A percentile compares a stretch with the other conserved stretches of the same genome.
Conservation (phyloP, 1,140 invertebrate species). For the Zaprionus capensis region DNA sequence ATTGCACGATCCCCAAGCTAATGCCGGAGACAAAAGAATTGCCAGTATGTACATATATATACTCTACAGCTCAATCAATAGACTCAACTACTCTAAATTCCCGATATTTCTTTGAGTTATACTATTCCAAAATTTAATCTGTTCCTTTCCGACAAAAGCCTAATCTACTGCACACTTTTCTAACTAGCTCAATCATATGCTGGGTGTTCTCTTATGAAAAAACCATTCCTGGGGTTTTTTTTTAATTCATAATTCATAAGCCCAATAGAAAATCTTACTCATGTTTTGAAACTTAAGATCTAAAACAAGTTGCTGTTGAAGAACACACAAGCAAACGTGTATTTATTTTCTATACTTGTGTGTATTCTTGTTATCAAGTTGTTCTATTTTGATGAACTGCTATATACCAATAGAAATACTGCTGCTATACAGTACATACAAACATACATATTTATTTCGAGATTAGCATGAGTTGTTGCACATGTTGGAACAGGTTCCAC, state of each 20-base stretch:
- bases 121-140: no score
- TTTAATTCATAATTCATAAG: not conserved
- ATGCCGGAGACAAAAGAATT: not conserved
- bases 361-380: slow-evolving; percentile 30
- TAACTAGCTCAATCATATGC: not conserved
- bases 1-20: slow-evolving; percentile 19
- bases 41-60: not conserved
- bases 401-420: not conserved
- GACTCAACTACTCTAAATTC: not conserved
- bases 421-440: not conserved
- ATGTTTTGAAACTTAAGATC: not conserved
- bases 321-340: not conserved
- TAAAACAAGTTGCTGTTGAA: slow-evolving; percentile 23
- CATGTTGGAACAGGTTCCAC: slow-evolving; percentile 24
- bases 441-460: not conserved
- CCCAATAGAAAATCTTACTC: not conserved
- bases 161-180: not conserved
- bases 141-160: not conserved
- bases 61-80: not conserved
- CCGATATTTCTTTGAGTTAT: no score
- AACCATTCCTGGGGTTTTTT: not conserved
- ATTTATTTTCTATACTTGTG: slow-evolving; percentile 1
- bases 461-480: slow-evolving; percentile 22
- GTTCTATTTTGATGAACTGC: slow-evolving; percentile 26
- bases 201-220: not conserved